Percentiles rank a stretch among this genome's conserved stretches.
These are phyloP conservation scores for Labeo rohita DNA, from an alignment of 2,113 vertebrate species.

Conservation along the genomic window DNA sequence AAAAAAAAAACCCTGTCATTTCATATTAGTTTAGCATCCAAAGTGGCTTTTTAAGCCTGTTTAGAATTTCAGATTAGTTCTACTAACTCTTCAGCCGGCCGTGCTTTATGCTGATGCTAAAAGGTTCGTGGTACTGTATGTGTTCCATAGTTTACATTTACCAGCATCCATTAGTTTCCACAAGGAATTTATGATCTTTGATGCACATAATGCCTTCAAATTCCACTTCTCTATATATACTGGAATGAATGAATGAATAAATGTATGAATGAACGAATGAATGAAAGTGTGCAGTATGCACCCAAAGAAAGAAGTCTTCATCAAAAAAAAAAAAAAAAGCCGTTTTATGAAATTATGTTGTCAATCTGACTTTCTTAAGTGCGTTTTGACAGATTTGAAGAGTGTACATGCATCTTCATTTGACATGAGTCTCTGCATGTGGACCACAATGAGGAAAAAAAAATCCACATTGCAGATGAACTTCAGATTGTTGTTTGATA, in stretches of 20 bases:
- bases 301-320: not conserved
- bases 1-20: constrained; percentile 3
- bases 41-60: not conserved
- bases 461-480: not conserved
- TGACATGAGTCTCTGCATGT: not conserved
- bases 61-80: constrained; percentile 16
- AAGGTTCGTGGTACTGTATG: not conserved
- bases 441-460: not conserved
- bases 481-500: not conserved
- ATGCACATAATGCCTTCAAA: constrained; percentile 53
- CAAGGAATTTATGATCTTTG: constrained; percentile 46
- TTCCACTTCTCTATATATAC: not conserved
- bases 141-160: constrained; percentile 28
- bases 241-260: not conserved
- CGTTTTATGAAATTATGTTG: not conserved
- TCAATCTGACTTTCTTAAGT: not conserved
- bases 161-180: constrained; percentile 20
- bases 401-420: not conserved
- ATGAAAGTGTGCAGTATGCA: not conserved
- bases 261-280: not conserved
- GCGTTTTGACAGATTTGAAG: not conserved
- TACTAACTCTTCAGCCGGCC: not conserved
- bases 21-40: not conserved
- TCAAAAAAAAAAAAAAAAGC: not conserved
- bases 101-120: not conserved